phyloP scores from a whole-genome alignment of 2,888 invertebrate species.

The Aplocera efformata region DNA sequence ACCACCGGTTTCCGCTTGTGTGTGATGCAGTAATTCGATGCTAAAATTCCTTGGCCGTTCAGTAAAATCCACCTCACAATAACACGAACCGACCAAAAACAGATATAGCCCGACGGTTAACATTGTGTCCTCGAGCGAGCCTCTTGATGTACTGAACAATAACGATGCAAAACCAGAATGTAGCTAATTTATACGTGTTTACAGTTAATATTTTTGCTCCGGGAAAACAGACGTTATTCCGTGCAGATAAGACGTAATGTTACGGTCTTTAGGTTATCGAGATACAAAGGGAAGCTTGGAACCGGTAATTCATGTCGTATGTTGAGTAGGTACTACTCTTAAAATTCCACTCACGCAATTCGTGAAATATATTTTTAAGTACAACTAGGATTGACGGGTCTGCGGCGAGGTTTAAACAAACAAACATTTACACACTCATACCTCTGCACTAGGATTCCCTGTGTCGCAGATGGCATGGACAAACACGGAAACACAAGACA shows the following conservation, averaged over 20 bases:
- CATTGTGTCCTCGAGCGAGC: constrained; percentile 51
- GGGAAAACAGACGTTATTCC: constrained; percentile 20
- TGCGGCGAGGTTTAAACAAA: no score
- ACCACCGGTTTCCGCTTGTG: constrained; percentile 55
- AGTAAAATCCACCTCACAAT: constrained; percentile 57
- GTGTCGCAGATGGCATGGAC: no score
- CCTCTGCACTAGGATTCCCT: no score
- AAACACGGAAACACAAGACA: no score
- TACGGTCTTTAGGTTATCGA: constrained; percentile 9
- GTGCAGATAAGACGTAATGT: constrained; percentile 12
- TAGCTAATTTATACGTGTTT: constrained; percentile 44
- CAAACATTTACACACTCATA: no score
- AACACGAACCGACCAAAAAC: constrained; percentile 46
- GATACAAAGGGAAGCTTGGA: constrained; percentile 6
- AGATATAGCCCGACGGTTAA: constrained; percentile 42
- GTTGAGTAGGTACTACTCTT: constrained; percentile 3
- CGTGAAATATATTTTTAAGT: neutral
- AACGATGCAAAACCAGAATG: constrained; percentile 49
- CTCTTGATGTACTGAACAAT: constrained; percentile 50
- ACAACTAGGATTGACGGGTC: no score
- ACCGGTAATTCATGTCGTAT: constrained; percentile 19
- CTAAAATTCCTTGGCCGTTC: constrained; percentile 67
- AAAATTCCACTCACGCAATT: constrained; percentile 6
- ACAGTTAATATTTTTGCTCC: constrained; percentile 18
- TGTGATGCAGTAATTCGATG: constrained; percentile 62